These are phyloP conservation scores for Turnix velox DNA, from an alignment of 2,113 vertebrate genomes.

Conservation along the genomic window DNA sequence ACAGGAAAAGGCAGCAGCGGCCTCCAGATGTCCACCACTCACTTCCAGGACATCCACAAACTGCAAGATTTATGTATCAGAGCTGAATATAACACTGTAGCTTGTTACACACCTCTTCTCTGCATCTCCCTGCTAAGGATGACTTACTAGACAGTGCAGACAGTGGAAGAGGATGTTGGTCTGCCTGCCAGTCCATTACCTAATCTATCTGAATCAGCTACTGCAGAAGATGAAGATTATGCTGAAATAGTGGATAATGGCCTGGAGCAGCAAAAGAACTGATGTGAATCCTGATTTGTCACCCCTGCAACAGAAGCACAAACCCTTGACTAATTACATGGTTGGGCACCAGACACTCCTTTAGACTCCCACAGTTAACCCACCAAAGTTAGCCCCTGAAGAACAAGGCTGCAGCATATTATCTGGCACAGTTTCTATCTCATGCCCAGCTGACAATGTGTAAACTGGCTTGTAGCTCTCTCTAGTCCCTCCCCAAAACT, in stretches of 20 bases:
- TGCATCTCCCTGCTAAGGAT: neutral
- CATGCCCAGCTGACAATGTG: neutral
- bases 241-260: neutral
- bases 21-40: neutral
- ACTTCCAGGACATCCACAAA: neutral
- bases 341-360: neutral
- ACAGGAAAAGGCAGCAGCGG: neutral
- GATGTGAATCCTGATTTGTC: neutral
- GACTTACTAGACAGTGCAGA: neutral
- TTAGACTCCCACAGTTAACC: neutral
- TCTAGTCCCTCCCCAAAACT: neutral
- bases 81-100: neutral
- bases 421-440: neutral
- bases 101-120: neutral
- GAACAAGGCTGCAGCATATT: neutral
- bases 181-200: neutral
- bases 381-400: neutral
- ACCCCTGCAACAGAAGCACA: neutral
- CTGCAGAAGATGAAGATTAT: neutral
- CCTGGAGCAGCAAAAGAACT: neutral
- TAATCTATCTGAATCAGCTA: neutral
- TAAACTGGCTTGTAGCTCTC: neutral
- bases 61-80: neutral
- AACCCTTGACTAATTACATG: neutral
- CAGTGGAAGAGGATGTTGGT: neutral